These are phyloP conservation scores for Cherax destructor DNA, from an alignment of 1,140 invertebrate species.

Conservation along the genomic window DNA sequence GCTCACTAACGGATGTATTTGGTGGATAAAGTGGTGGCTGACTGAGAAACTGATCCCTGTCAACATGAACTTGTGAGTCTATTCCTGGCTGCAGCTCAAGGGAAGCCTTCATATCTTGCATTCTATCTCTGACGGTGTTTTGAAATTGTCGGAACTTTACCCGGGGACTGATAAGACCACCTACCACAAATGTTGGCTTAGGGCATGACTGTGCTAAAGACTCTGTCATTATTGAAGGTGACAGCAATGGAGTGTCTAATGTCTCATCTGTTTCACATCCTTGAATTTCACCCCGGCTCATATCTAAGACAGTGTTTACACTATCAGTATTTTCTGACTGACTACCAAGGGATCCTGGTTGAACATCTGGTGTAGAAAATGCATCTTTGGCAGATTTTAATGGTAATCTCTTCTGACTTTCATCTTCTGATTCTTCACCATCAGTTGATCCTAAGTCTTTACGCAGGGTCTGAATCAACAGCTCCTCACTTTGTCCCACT, in stretches of 20 bases:
- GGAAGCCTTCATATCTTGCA: conserved; percentile 57
- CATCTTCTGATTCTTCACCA: conserved; percentile 61
- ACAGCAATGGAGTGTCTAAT: conserved; percentile 4
- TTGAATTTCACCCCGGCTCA: conserved; percentile 58
- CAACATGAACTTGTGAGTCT: conserved; percentile 22
- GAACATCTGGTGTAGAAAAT: conserved; percentile 15
- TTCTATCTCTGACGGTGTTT: conserved; percentile 56
- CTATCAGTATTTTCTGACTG: conserved; percentile 64
- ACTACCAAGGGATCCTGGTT: conserved; percentile 52
- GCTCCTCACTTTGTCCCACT: conserved; percentile 59
- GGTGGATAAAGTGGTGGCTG: conserved; percentile 40
- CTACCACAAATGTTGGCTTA: conserved; percentile 60
- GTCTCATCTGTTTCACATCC: conserved; percentile 54
- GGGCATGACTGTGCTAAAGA: conserved; percentile 5
- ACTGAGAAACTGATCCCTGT: conserved; percentile 45
- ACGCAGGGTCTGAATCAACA: conserved; percentile 11
- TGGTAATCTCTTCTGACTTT: conserved; percentile 7
- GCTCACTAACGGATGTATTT: conserved; percentile 22
- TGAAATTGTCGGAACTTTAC: conserved; percentile 53
- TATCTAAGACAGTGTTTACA: conserved; percentile 54
- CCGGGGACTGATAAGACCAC: conserved; percentile 56
- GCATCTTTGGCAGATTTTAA: neutral
- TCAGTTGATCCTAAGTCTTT: conserved; percentile 63
- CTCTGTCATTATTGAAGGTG: conserved; percentile 7
- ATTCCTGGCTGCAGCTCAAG: conserved; percentile 19